phyloP scores from a whole-genome alignment of 2,888 invertebrate species.

The Agrochola circellaris region DNA sequence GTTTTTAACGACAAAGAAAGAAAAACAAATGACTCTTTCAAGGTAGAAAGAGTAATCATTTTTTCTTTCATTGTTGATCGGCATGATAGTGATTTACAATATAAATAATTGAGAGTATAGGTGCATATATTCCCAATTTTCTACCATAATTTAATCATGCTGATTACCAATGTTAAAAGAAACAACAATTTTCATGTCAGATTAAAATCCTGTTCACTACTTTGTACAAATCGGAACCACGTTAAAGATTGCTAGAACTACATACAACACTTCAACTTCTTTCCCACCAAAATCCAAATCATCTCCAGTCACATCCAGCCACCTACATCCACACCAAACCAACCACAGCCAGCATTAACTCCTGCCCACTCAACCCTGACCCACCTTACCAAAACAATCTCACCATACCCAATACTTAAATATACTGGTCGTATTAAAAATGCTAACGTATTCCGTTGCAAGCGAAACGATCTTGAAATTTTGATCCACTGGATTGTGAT shows the following conservation, averaged over 20 bases:
- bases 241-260: no score
- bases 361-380: constrained; percentile 69
- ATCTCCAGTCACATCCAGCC: constrained; percentile 59
- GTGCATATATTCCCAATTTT: neutral
- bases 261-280: neutral
- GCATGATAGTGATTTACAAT: no score
- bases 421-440: constrained; percentile 76
- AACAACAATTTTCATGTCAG: neutral
- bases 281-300: neutral
- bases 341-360: constrained; percentile 73
- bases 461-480: constrained; percentile 77
- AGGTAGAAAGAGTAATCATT: no score
- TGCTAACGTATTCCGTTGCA: constrained; percentile 77
- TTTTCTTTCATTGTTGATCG: no score
- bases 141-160: neutral
- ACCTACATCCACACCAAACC: constrained; percentile 53
- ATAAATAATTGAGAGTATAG: no score
- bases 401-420: constrained; percentile 57
- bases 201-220: neutral
- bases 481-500: constrained; percentile 70
- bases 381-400: constrained; percentile 52
- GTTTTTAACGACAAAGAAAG: neutral
- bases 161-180: no score
- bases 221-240: neutral
- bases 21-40: neutral